Conservation (phyloP, 2,888 invertebrate genomes). For the Amphipoea lucens region DNA sequence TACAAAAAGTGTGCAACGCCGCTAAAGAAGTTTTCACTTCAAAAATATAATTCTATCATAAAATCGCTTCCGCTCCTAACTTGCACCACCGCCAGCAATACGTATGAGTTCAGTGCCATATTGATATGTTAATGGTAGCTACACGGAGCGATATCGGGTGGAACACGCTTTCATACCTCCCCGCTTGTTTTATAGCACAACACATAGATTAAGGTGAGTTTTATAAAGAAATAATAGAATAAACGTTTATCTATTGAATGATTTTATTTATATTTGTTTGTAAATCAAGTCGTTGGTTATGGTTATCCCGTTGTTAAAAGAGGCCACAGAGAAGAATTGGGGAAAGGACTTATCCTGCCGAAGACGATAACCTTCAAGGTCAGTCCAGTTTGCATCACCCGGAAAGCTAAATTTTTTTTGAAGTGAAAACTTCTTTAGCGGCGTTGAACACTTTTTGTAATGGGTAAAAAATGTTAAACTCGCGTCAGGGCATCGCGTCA, state of each 20-base stretch:
- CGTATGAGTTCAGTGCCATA: conserved; percentile 76
- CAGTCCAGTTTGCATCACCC: background rate
- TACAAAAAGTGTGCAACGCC: too few relatives aligned
- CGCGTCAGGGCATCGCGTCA: too few relatives aligned
- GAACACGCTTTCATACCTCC: conserved; percentile 34
- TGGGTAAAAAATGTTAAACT: too few relatives aligned
- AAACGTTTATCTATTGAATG: background rate
- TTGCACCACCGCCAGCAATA: conserved; percentile 63
- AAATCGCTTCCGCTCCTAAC: conserved; percentile 33
- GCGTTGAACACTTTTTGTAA: too few relatives aligned
- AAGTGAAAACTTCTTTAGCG: too few relatives aligned
- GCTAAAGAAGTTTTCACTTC: too few relatives aligned
- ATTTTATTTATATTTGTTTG: background rate
- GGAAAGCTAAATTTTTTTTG: background rate
- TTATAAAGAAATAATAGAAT: conserved; percentile 10
- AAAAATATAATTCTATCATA: background rate
- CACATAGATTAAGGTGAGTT: conserved; percentile 4
- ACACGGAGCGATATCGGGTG: conserved; percentile 65
- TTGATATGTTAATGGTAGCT: conserved; percentile 84
- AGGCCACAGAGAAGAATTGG: background rate
- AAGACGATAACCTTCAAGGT: background rate
- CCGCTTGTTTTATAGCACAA: conserved; percentile 46
- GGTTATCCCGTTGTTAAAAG: background rate
- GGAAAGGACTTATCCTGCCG: background rate
- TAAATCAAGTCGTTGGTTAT: too few relatives aligned